Conservation (phyloP, 2,797 vertebrate genomes). For the Anguilla marmorata region DNA sequence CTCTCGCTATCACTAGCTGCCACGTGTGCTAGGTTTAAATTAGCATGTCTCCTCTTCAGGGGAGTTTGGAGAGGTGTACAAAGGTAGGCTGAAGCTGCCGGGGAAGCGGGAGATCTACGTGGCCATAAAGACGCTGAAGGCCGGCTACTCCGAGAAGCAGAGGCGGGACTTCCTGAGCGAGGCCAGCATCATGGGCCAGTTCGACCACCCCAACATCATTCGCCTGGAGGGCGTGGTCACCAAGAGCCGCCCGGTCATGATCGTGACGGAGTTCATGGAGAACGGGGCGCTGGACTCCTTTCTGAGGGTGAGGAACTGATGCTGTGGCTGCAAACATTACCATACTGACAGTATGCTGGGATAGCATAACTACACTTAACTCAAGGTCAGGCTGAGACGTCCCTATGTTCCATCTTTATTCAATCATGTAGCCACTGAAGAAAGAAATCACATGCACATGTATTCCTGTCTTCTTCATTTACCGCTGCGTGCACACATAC, state of each 20-base stretch:
- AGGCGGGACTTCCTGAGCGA: conserved; percentile 95
- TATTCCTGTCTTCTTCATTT: conserved; percentile 21
- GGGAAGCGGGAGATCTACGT: conserved; percentile 96
- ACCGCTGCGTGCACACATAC: background rate
- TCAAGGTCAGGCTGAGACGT: background rate
- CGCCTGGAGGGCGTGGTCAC: conserved; percentile 96
- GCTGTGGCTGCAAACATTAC: background rate
- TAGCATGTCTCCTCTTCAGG: conserved; percentile 69
- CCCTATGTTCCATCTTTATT: background rate
- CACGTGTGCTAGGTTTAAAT: background rate
- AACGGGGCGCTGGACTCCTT: conserved; percentile 98
- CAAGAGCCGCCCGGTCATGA: conserved; percentile 98
- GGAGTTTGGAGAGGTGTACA: conserved; percentile 98
- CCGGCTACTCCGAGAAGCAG: conserved; percentile 96
- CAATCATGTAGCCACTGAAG: background rate
- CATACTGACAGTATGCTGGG: background rate
- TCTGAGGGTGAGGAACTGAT: conserved; percentile 81
- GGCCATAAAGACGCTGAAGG: conserved; percentile 96
- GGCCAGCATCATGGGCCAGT: conserved; percentile 99
- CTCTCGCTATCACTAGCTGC: background rate
- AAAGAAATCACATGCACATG: background rate
- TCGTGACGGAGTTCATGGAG: conserved; percentile 99
- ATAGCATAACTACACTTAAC: background rate
- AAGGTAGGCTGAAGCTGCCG: conserved; percentile 94
- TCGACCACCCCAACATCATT: conserved; percentile 98